phyloP scores from a whole-genome alignment of 2,888 invertebrate genomes.

The Philonicus albiceps region DNA sequence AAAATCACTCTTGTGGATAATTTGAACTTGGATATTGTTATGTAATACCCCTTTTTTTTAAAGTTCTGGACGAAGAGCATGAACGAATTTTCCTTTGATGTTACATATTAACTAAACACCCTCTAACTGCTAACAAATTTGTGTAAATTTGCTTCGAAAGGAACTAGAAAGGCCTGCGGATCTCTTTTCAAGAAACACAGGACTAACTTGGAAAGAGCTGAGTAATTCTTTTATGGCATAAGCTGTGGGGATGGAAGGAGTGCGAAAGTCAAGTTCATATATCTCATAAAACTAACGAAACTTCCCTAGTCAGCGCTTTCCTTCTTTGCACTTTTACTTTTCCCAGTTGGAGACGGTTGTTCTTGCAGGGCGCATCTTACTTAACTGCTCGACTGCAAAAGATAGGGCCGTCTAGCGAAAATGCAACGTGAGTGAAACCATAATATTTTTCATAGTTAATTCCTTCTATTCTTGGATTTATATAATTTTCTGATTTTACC shows the following conservation, averaged over 20 bases:
- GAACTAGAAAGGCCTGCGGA: neutral
- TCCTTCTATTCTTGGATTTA: neutral
- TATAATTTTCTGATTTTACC: neutral
- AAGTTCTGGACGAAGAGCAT: neutral
- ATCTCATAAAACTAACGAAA: neutral
- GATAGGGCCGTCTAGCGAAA: neutral
- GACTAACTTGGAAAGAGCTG: neutral
- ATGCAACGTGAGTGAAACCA: neutral
- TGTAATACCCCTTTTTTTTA: neutral
- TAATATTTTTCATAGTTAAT: neutral
- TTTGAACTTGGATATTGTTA: no score
- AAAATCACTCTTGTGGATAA: no score
- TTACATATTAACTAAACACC: neutral
- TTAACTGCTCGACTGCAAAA: neutral
- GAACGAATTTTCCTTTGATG: neutral
- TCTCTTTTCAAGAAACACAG: neutral
- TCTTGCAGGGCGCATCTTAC: neutral
- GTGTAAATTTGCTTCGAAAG: neutral
- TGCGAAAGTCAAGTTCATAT: neutral
- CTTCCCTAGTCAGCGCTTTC: neutral
- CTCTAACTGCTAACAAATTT: neutral
- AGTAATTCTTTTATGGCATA: neutral
- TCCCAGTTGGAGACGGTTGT: neutral
- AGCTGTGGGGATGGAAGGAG: neutral
- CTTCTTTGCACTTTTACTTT: neutral